Evolutionary conservation across 2,888 invertebrate species (phyloP).

Genomic region (Troilus luridus): DNA sequence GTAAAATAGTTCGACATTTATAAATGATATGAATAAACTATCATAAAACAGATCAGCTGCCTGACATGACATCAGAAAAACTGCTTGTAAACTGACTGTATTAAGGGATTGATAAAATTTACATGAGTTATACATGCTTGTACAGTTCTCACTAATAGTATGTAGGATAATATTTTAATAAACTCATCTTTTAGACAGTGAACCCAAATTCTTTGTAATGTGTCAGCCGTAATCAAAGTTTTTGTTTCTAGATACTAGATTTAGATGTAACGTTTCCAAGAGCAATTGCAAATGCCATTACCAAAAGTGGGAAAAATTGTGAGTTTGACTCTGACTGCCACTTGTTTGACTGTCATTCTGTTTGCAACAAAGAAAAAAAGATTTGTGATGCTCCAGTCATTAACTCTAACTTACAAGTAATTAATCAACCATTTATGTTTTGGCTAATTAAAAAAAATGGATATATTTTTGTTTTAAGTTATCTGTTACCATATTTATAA

Average conservation of each 20-base stretch:
- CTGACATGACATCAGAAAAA: too few relatives aligned
- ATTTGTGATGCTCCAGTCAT: conserved; percentile 74
- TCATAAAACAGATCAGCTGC: too few relatives aligned
- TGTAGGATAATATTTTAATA: background rate
- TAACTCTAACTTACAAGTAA: conserved; percentile 75
- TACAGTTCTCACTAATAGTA: background rate
- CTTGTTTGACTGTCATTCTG: conserved; percentile 77
- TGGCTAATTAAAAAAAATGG: background rate
- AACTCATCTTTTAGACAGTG: background rate
- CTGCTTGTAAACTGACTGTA: background rate
- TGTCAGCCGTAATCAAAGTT: too few relatives aligned
- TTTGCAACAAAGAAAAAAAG: conserved; percentile 72
- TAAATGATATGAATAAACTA: too few relatives aligned
- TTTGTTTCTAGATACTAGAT: conserved; percentile 75
- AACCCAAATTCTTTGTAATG: background rate
- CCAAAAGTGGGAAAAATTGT: conserved; percentile 72
- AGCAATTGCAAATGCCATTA: conserved; percentile 72
- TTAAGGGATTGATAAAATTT: background rate
- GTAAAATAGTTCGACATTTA: too few relatives aligned
- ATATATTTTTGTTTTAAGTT: background rate
- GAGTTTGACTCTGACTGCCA: conserved; percentile 77
- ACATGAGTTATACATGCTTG: too few relatives aligned
- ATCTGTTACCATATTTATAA: background rate
- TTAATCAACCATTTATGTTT: background rate
- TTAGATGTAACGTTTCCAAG: conserved; percentile 76